Evolutionary conservation across 2,797 vertebrate species (phyloP).

Genomic region (Microctenopoma steveboyesi): DNA sequence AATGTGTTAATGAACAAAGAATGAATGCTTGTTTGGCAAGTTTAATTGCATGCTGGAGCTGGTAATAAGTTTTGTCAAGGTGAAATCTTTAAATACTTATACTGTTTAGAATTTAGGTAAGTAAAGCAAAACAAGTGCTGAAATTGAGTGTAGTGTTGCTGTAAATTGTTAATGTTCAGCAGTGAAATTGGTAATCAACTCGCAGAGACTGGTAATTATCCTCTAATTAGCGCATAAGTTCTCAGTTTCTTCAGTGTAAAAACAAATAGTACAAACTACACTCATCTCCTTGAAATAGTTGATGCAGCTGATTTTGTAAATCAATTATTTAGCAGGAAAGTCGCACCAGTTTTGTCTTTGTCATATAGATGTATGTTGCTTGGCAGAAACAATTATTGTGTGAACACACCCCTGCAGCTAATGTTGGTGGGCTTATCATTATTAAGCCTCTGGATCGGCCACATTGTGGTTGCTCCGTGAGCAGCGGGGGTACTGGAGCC

Average conservation of each 20-base stretch:
- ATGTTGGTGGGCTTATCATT: slow-evolving; percentile 78
- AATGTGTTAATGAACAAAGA: slow-evolving; percentile 93
- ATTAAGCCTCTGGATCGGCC: slow-evolving; percentile 75
- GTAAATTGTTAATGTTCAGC: slow-evolving; percentile 78
- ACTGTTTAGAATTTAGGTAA: slow-evolving; percentile 93
- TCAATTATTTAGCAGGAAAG: slow-evolving; percentile 94
- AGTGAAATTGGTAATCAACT: slow-evolving; percentile 77
- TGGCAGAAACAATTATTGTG: slow-evolving; percentile 94
- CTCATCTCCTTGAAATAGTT: slow-evolving; percentile 68
- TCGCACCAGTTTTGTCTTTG: slow-evolving; percentile 89
- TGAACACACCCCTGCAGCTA: slow-evolving; percentile 80
- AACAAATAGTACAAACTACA: slow-evolving; percentile 24
- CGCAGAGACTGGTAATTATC: slow-evolving; percentile 78
- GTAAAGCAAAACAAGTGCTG: slow-evolving; percentile 90
- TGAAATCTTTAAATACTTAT: slow-evolving; percentile 96
- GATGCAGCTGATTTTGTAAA: slow-evolving; percentile 77
- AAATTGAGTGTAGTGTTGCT: slow-evolving; percentile 85
- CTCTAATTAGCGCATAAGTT: slow-evolving; percentile 78
- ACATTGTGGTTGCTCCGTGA: slow-evolving; percentile 57
- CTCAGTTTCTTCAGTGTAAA: slow-evolving; percentile 48
- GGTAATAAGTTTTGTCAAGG: slow-evolving; percentile 89
- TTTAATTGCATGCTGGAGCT: slow-evolving; percentile 92
- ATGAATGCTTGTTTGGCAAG: slow-evolving; percentile 90
- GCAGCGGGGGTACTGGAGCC: slow-evolving; percentile 76
- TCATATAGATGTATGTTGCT: slow-evolving; percentile 90